These are phyloP conservation scores for Drosophila chauvacae DNA, from an alignment of 1,140 invertebrate species.

Conservation along the genomic window DNA sequence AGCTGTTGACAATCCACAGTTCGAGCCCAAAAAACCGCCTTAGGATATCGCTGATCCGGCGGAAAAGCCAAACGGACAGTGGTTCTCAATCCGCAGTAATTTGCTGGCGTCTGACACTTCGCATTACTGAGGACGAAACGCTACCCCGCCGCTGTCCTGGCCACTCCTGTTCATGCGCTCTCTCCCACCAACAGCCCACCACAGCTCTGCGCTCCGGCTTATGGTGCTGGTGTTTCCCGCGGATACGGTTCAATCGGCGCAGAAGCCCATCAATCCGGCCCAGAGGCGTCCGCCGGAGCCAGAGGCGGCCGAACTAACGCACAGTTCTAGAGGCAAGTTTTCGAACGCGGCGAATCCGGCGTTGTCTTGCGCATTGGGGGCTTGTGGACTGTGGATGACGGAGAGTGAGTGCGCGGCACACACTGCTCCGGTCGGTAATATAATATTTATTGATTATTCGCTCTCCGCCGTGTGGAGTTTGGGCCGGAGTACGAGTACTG, in stretches of 20 bases:
- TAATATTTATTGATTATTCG: slow-evolving; percentile 74
- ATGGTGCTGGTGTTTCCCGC: background rate
- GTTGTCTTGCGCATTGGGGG: slow-evolving; percentile 39
- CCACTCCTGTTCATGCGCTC: slow-evolving; percentile 27
- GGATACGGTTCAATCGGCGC: slow-evolving; percentile 28
- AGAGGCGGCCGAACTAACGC: slow-evolving; percentile 2
- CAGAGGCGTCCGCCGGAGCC: slow-evolving; percentile 17
- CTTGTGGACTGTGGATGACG: background rate
- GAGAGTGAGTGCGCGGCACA: background rate
- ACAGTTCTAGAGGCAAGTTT: slow-evolving; percentile 26
- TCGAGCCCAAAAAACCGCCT: background rate
- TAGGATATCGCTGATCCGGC: background rate
- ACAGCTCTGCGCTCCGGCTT: background rate
- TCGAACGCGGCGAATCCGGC: slow-evolving; percentile 17
- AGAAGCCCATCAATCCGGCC: slow-evolving; percentile 20
- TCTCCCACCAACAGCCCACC: slow-evolving; percentile 1
- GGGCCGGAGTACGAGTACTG: slow-evolving; percentile 28
- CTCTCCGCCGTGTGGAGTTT: slow-evolving; percentile 43
- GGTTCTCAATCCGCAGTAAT: slow-evolving; percentile 15
- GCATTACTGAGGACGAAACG: background rate
- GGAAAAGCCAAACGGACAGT: background rate
- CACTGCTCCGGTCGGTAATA: slow-evolving; percentile 48
- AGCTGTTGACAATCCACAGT: background rate
- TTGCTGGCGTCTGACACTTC: slow-evolving; percentile 5
- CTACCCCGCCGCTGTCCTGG: background rate